phyloP scores from a whole-genome alignment of 2,113 vertebrate species.

The Ciconia maguari region DNA sequence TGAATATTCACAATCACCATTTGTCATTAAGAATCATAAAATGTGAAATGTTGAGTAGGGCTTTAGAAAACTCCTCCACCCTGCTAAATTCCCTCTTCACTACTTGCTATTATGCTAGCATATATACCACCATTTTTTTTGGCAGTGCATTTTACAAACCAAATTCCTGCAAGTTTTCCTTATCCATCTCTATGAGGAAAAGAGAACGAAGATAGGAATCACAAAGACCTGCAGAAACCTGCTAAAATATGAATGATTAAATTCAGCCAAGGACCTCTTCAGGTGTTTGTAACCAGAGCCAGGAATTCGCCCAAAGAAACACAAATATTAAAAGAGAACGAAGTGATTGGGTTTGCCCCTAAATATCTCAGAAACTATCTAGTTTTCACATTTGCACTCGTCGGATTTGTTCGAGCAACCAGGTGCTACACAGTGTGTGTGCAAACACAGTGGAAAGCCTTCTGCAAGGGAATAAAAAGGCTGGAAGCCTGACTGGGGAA shows the following conservation, averaged over 20 bases:
- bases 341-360: not conserved
- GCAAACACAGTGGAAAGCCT: not conserved
- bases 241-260: not conserved
- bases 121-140: not conserved
- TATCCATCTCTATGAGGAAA: not conserved
- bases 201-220: not conserved
- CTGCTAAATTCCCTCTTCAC: conserved; percentile 44
- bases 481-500: not conserved
- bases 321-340: not conserved
- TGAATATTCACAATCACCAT: conserved; percentile 68
- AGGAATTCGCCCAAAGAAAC: not conserved
- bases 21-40: conserved; percentile 69
- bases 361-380: not conserved
- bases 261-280: not conserved
- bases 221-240: not conserved
- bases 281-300: not conserved
- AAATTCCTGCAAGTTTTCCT: not conserved
- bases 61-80: conserved; percentile 54
- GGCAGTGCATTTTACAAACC: not conserved
- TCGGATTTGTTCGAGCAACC: not conserved
- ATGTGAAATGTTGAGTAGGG: conserved; percentile 56
- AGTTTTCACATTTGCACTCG: not conserved
- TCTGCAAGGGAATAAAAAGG: not conserved
- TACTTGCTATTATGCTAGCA: not conserved
- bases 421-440: not conserved